A percentile compares a stretch with the other conserved stretches of the same genome.
Conservation (phyloP, 2,888 invertebrate genomes). For the Epicampocera succincta region DNA sequence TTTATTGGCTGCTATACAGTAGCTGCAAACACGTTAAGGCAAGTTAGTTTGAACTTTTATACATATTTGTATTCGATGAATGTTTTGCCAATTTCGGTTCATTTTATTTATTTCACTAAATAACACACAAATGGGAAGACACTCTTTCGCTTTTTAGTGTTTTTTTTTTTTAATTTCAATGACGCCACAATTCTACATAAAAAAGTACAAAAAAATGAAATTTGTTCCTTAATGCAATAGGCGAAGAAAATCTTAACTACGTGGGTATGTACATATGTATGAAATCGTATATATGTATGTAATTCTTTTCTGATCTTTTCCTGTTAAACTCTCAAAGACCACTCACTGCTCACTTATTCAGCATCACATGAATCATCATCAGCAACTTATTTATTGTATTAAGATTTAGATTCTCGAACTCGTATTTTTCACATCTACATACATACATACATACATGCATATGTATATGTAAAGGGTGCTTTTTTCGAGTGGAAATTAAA, state of each 20-base stretch:
- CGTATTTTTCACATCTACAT: constrained; percentile 20
- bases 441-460: background rate
- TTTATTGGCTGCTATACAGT: constrained; percentile 30
- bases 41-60: background rate
- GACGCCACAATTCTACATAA: constrained; percentile 50
- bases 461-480: too few species aligned
- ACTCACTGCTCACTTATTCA: constrained; percentile 44
- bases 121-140: constrained; percentile 3
- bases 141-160: constrained; percentile 28
- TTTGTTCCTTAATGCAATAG: constrained; percentile 22
- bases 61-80: background rate
- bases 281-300: background rate
- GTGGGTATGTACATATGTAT: too few species aligned
- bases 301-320: constrained; percentile 13
- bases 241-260: constrained; percentile 25
- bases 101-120: constrained; percentile 13
- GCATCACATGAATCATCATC: constrained; percentile 62
- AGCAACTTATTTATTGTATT: constrained; percentile 16
- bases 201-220: constrained; percentile 4
- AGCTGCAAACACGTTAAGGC: background rate
- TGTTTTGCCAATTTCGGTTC: background rate
- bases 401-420: constrained; percentile 30
- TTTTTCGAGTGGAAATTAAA: too few species aligned
- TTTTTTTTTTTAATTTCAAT: constrained; percentile 29
- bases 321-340: constrained; percentile 41